Base-by-base conservation (phyloP, 2,888 invertebrate genomes). In the Galerucella nymphaeae region DNA sequence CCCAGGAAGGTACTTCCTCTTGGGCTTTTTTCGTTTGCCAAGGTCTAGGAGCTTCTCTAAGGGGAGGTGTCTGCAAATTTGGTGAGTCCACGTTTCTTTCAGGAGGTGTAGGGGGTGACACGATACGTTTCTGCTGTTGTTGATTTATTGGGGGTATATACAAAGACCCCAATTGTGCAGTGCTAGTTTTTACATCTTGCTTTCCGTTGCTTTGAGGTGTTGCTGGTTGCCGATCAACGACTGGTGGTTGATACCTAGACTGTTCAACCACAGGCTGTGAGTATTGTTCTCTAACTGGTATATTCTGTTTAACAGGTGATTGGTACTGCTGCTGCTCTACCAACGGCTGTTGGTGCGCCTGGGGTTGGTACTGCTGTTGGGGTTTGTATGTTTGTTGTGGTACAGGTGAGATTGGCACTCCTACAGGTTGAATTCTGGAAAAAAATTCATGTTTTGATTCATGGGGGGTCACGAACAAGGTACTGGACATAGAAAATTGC, bases 31-130 rank as follows among this genome's bases (percentile, higher is more conserved):
- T 83, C 16, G 84, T 83, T 81, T 89, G 86, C 91, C 91, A 91
- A 0, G 91, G 91, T 57, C 89, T 90, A 1, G 91, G 91, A 1
- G 90, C 89, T 81, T 90, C 90, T 70, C 89, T 87, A 61, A 91
- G 80, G 5, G 87, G 87, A 2, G 88, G 86, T 18, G 88, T 87
- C 69, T 88, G 85, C 5, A 86, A 82, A 48, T 83, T 84, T 11
- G 86, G 86, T 42, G 81, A 81, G 48, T 83, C 83, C 10, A 83
- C 83, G 30, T 78, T 76, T 41, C 79, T 75, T 69, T 79, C 77
- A 9, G 82, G 82, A 0, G 82, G 80, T 30, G 81, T 72, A 14
- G 82, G 81, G n/a, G 82, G 80, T n/a, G 80, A 78, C 5, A 78
- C 74, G n/a, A 77, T 70, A 13, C 62, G 58, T 65, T 77, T 77